Evolutionary conservation across 2,797 vertebrate species (phyloP).

Genomic region (Argyrosomus regius): DNA sequence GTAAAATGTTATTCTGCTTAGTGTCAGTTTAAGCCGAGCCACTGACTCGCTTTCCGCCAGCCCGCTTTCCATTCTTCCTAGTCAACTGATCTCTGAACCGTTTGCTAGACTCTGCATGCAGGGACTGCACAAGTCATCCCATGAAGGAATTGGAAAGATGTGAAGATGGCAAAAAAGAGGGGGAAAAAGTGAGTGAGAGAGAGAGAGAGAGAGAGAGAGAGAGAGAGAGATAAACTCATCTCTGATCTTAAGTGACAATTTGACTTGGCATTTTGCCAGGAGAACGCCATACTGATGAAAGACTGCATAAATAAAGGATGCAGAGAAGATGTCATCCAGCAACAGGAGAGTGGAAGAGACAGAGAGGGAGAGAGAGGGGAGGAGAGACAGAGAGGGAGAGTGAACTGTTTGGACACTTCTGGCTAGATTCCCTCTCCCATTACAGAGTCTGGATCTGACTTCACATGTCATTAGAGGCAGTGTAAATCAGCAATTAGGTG

Average conservation of each 20-base stretch:
- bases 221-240: conserved; percentile 76
- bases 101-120: conserved; percentile 68
- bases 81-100: conserved; percentile 81
- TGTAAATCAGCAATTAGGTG: conserved; percentile 83
- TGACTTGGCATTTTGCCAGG: conserved; percentile 79
- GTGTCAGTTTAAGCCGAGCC: conserved; percentile 72
- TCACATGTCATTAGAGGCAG: conserved; percentile 74
- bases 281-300: conserved; percentile 76
- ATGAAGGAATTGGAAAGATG: conserved; percentile 61
- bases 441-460: conserved; percentile 74
- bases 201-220: no score
- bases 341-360: conserved; percentile 72
- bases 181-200: conserved; percentile 59
- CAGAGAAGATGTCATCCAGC: conserved; percentile 74
- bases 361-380: conserved; percentile 57
- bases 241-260: conserved; percentile 85
- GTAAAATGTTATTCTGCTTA: conserved; percentile 61
- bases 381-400: conserved; percentile 60
- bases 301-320: conserved; percentile 85
- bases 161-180: conserved; percentile 49
- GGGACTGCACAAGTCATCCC: conserved; percentile 60
- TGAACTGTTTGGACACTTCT: conserved; percentile 78
- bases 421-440: conserved; percentile 77
- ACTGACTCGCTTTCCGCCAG: conserved; percentile 66
- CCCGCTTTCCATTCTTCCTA: conserved; percentile 77